phyloP scores from a whole-genome alignment of 2,113 vertebrate species.

The Lucifuga dentata region DNA sequence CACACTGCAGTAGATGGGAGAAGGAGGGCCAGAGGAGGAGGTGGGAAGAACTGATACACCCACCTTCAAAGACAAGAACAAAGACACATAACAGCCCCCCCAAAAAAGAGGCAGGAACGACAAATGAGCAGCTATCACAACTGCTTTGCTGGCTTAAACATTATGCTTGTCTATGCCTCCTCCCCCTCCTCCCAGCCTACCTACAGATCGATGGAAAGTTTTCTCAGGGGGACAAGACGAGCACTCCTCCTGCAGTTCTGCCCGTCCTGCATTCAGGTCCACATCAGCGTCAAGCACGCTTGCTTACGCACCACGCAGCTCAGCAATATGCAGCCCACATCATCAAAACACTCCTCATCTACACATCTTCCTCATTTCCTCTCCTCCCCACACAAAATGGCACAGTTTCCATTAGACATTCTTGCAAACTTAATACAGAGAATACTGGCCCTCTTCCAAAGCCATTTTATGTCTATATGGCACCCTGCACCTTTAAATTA shows the following conservation, averaged over 20 bases:
- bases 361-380: conserved; percentile 21
- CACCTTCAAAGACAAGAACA: conserved; percentile 76
- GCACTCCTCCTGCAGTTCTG: conserved; percentile 51
- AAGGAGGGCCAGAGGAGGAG: conserved; percentile 48
- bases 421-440: conserved; percentile 45
- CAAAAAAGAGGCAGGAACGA: conserved; percentile 27
- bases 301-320: conserved; percentile 63
- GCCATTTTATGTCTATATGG: conserved; percentile 17
- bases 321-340: conserved; percentile 56
- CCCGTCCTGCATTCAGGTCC: conserved; percentile 65
- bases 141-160: conserved; percentile 60
- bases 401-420: conserved; percentile 56
- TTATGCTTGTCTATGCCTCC: conserved; percentile 58
- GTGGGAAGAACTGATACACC: conserved; percentile 69
- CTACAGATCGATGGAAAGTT: conserved; percentile 74
- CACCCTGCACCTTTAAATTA: conserved; percentile 38
- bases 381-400: conserved; percentile 57
- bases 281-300: conserved; percentile 55
- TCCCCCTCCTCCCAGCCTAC: conserved; percentile 53
- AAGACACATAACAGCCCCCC: conserved; percentile 67
- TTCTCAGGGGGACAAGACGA: conserved; percentile 54
- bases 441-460: conserved; percentile 34
- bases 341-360: conserved; percentile 58
- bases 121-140: conserved; percentile 56
- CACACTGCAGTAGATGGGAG: conserved; percentile 73